phyloP scores from a whole-genome alignment of 1,140 invertebrate species.

The Nymphalis io region DNA sequence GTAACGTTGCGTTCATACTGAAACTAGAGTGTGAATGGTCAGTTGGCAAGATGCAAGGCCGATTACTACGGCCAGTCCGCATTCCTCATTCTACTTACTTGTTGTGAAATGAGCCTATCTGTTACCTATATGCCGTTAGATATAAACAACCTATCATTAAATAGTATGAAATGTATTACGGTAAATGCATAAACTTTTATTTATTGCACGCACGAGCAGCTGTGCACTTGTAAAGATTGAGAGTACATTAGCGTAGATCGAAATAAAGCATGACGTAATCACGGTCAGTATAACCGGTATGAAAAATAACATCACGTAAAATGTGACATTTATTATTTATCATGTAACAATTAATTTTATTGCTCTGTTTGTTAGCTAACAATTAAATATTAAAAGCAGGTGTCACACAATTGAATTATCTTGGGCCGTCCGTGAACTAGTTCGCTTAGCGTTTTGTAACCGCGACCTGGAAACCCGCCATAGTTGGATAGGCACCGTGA shows the following conservation, averaged over 20 bases:
- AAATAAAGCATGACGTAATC: constrained; percentile 25
- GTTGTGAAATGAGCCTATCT: constrained; percentile 70
- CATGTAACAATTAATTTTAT: constrained; percentile 5
- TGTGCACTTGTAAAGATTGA: constrained; percentile 27
- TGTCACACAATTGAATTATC: constrained; percentile 70
- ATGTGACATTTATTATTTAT: background rate
- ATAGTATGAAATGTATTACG: constrained; percentile 21
- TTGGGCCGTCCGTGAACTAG: constrained; percentile 68
- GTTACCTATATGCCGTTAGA: constrained; percentile 41
- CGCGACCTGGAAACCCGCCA: constrained; percentile 63
- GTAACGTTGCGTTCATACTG: constrained; percentile 45
- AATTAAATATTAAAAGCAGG: constrained; percentile 42
- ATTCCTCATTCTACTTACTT: constrained; percentile 67
- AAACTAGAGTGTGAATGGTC: constrained; percentile 68
- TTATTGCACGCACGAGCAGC: constrained; percentile 4
- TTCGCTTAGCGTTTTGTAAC: constrained; percentile 68
- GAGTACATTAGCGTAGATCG: constrained; percentile 26
- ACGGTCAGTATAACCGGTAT: background rate
- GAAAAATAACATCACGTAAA: background rate
- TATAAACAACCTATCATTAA: constrained; percentile 33
- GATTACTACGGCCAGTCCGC: constrained; percentile 63
- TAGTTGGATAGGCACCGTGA: constrained; percentile 50
- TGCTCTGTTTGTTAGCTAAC: constrained; percentile 18
- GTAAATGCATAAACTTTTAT: constrained; percentile 20
- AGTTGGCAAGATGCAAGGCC: constrained; percentile 73